These are phyloP conservation scores for Philantomba maxwellii DNA, from an alignment of 2,113 vertebrate genomes.

Conservation along the genomic window DNA sequence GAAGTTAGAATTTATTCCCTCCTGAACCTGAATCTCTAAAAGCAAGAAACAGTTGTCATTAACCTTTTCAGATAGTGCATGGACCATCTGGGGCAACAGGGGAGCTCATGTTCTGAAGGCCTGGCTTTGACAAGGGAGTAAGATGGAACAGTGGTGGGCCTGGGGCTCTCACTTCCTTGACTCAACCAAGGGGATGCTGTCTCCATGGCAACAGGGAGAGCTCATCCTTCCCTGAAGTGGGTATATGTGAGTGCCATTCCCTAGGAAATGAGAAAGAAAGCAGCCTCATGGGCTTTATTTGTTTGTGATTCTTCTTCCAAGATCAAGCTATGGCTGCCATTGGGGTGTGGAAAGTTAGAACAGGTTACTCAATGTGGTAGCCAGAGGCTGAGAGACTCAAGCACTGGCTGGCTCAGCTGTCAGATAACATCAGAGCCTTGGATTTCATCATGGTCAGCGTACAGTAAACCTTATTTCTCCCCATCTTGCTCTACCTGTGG, in stretches of 20 bases:
- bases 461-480: background rate
- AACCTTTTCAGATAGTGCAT: background rate
- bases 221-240: background rate
- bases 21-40: conserved; percentile 14
- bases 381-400: background rate
- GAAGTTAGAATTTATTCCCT: background rate
- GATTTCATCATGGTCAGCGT: background rate
- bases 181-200: background rate
- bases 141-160: background rate
- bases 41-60: conserved; percentile 17
- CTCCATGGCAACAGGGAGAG: background rate
- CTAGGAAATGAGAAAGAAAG: background rate
- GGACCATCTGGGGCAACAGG: background rate
- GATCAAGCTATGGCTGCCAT: background rate
- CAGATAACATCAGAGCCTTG: background rate
- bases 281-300: background rate
- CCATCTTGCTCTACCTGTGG: background rate
- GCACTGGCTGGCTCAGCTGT: background rate
- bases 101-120: background rate
- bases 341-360: conserved; percentile 31
- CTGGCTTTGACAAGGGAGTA: background rate
- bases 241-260: background rate
- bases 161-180: background rate
- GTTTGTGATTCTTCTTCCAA: background rate
- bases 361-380: background rate